Conservation (phyloP, 1,140 invertebrate genomes). For the Atta colombica region DNA sequence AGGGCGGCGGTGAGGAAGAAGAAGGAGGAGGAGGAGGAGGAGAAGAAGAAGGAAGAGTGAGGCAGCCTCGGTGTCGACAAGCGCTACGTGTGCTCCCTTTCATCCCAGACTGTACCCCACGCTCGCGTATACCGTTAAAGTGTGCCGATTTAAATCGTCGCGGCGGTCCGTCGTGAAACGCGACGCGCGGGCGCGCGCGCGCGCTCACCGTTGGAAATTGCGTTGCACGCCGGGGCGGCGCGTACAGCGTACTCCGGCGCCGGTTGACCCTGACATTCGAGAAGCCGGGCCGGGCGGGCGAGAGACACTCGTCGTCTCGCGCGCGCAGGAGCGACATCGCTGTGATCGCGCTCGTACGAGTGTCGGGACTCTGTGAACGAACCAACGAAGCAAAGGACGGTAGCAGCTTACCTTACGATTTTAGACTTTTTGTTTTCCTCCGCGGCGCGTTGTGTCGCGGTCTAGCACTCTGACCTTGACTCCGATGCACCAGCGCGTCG, state of each 20-base stretch:
- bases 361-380: neutral
- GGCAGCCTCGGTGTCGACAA: slow-evolving; percentile 55
- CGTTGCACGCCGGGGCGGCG: slow-evolving; percentile 67
- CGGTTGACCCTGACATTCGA: slow-evolving; percentile 81
- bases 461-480: slow-evolving; percentile 67
- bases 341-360: neutral
- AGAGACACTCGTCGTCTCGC: slow-evolving; percentile 53
- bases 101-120: neutral
- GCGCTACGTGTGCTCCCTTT: slow-evolving; percentile 26
- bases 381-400: neutral
- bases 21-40: neutral
- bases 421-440: neutral
- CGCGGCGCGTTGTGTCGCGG: slow-evolving; percentile 29
- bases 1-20: neutral
- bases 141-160: slow-evolving; percentile 41
- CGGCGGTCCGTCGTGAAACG: slow-evolving; percentile 37
- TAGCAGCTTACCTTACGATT: too few species aligned
- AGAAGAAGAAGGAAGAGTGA: too few species aligned
- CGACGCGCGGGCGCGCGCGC: slow-evolving; percentile 46
- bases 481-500: slow-evolving; percentile 38
- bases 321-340: slow-evolving; percentile 29
- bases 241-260: slow-evolving; percentile 72
- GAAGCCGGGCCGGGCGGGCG: slow-evolving; percentile 37
- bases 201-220: slow-evolving; percentile 62
- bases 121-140: neutral